Percentiles rank a stretch among this genome's conserved stretches.
phyloP scores from a whole-genome alignment of 2,888 invertebrate genomes.

The Philonicus albiceps region DNA sequence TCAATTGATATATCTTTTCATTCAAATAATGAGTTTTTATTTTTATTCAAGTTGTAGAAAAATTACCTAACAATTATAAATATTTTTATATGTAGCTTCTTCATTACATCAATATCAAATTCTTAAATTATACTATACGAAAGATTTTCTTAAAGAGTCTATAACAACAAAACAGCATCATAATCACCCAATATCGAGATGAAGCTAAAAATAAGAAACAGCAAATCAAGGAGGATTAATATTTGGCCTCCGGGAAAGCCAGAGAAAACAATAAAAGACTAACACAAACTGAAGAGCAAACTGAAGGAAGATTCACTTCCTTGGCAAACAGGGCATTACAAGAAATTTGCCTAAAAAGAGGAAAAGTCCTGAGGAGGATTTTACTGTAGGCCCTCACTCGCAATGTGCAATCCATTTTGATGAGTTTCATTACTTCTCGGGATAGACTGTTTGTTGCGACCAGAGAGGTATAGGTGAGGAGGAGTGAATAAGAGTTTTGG shows the following conservation, averaged over 20 bases:
- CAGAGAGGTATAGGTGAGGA: neutral
- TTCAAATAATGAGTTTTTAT: too few species aligned
- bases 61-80: too few species aligned
- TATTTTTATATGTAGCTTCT: too few species aligned
- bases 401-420: conserved; percentile 13
- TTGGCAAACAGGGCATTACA: neutral
- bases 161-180: neutral
- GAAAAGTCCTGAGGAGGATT: neutral
- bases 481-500: neutral
- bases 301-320: neutral
- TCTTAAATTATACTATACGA: too few species aligned
- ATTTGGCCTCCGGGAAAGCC: neutral
- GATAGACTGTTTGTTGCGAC: neutral
- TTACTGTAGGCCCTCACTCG: neutral
- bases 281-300: neutral
- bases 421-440: neutral
- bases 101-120: too few species aligned
- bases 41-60: too few species aligned
- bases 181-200: neutral
- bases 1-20: too few species aligned
- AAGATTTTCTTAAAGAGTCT: neutral
- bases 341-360: conserved; percentile 15
- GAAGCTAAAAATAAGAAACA: neutral
- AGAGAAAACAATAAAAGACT: neutral
- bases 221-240: conserved; percentile 2